phyloP scores from a whole-genome alignment of 2,113 vertebrate species.

The Elaphurus davidianus region DNA sequence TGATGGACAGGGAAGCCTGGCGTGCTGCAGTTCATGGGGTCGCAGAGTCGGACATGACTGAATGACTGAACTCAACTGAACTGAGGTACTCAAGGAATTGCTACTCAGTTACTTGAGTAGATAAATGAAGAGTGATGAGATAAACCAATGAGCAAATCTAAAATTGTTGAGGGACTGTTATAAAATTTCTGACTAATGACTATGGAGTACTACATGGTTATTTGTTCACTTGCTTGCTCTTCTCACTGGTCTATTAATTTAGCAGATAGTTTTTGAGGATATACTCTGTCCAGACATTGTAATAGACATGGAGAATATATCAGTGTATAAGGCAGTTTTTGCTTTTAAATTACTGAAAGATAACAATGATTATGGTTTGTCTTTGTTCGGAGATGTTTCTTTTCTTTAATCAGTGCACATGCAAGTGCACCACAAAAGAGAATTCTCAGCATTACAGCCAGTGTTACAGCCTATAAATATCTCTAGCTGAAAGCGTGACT shows the following conservation, averaged over 20 bases:
- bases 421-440: neutral
- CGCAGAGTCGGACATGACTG: fast-evolving
- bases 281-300: neutral
- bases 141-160: neutral
- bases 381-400: neutral
- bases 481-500: neutral
- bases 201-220: fast-evolving
- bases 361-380: neutral
- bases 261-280: neutral
- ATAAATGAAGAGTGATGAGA: neutral
- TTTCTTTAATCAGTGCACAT: constrained; percentile 26
- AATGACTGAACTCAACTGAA: neutral
- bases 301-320: neutral
- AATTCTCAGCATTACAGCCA: neutral
- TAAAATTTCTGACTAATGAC: neutral
- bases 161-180: neutral
- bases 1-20: neutral
- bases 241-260: neutral
- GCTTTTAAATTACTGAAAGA: neutral
- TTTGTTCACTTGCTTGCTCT: neutral
- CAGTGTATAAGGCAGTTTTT: neutral
- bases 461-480: constrained; percentile 6
- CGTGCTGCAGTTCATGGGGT: neutral
- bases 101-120: neutral
- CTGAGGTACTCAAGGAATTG: neutral